These are phyloP conservation scores for Oreortyx pictus DNA, from an alignment of 2,797 vertebrate species.

Conservation along the genomic window DNA sequence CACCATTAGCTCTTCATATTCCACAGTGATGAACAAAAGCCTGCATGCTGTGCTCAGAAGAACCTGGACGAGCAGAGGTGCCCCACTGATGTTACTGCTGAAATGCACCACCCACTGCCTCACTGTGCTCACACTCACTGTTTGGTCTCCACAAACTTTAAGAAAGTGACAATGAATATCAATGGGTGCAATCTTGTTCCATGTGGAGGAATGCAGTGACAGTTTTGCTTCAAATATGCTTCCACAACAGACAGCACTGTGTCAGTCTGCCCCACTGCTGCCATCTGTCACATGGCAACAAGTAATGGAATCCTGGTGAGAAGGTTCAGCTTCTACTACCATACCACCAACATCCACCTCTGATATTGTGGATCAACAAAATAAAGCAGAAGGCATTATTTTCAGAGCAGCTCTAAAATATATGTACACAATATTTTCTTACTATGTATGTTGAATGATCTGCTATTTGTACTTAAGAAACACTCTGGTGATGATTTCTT, in stretches of 20 bases:
- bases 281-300: neutral
- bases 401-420: neutral
- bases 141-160: neutral
- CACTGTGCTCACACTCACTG: neutral
- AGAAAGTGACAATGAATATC: neutral
- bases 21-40: neutral
- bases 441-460: neutral
- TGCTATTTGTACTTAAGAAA: neutral
- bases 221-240: neutral
- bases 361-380: neutral
- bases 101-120: neutral
- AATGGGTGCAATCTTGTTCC: neutral
- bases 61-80: neutral
- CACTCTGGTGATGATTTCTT: fast-evolving
- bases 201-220: neutral
- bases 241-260: neutral
- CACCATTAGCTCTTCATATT: neutral
- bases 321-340: neutral
- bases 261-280: neutral
- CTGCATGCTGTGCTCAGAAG: neutral
- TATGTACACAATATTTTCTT: neutral
- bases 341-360: neutral
- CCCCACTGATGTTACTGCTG: neutral
- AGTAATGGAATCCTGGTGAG: neutral
- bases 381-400: neutral